phyloP scores from a whole-genome alignment of 2,888 invertebrate species.

The Lypha dubia region DNA sequence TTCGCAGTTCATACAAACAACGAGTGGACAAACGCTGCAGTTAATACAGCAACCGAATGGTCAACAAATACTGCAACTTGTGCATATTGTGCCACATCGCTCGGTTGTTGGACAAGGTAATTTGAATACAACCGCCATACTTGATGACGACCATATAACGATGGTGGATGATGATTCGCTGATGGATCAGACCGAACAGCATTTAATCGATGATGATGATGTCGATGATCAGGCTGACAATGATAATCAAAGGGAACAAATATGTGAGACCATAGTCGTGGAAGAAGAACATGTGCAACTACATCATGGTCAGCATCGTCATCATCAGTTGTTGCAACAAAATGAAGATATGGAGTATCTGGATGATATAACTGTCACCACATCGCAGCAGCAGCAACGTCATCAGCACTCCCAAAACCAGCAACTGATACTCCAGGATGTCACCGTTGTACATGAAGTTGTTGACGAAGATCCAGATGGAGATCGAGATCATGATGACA shows the following conservation, averaged over 20 bases:
- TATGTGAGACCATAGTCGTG: constrained; percentile 80
- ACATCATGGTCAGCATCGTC: constrained; percentile 55
- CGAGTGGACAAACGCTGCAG: constrained; percentile 82
- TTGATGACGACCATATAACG: constrained; percentile 74
- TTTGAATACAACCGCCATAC: constrained; percentile 67
- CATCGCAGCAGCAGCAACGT: constrained; percentile 72
- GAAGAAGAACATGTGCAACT: constrained; percentile 78
- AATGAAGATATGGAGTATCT: constrained; percentile 80
- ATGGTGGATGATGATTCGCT: constrained; percentile 76
- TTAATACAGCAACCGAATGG: constrained; percentile 83
- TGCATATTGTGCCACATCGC: constrained; percentile 79
- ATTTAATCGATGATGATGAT: constrained; percentile 79
- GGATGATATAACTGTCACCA: constrained; percentile 80
- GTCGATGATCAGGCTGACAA: constrained; percentile 75
- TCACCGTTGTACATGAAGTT: constrained; percentile 74
- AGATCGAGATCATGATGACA: constrained; percentile 79
- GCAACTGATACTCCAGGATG: constrained; percentile 70
- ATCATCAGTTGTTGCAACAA: constrained; percentile 63
- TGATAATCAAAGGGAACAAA: constrained; percentile 75
- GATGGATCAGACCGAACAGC: constrained; percentile 78
- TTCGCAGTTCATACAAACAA: constrained; percentile 80
- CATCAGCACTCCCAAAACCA: constrained; percentile 74
- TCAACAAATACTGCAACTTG: constrained; percentile 79
- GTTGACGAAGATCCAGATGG: constrained; percentile 75
- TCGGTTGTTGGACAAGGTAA: constrained; percentile 64